phyloP scores from a whole-genome alignment of 1,140 invertebrate genomes.

The Papilio glaucus region DNA sequence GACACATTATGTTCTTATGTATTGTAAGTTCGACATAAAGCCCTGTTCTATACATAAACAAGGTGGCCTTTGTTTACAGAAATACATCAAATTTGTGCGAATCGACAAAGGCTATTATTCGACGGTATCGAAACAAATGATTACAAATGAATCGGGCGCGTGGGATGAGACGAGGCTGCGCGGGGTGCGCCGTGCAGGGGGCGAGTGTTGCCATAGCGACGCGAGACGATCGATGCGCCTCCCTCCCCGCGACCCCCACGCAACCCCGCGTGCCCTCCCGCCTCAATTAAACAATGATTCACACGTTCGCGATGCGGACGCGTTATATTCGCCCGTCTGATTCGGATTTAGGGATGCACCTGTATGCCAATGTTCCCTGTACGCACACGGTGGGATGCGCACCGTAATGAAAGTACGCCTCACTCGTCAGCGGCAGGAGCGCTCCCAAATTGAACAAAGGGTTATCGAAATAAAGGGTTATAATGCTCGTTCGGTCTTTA shows the following conservation, averaged over 20 bases:
- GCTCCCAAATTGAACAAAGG: conserved; percentile 11
- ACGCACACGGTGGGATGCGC: conserved; percentile 16
- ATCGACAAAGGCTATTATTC: conserved; percentile 74
- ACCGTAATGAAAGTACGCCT: conserved; percentile 23
- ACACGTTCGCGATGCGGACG: conserved; percentile 71
- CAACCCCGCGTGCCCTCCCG: conserved; percentile 46
- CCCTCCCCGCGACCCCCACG: conserved; percentile 48
- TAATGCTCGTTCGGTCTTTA: conserved; percentile 7
- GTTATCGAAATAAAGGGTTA: conserved; percentile 6
- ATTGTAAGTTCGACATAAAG: too few species aligned
- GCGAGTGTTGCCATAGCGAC: conserved; percentile 67
- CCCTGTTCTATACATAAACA: conserved; percentile 3
- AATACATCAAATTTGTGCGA: conserved; percentile 74
- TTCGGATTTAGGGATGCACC: conserved; percentile 46
- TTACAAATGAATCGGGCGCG: conserved; percentile 79
- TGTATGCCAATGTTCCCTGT: conserved; percentile 33
- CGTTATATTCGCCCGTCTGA: conserved; percentile 48
- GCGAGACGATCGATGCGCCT: conserved; percentile 76
- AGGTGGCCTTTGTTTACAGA: conserved; percentile 40
- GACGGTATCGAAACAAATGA: conserved; percentile 80
- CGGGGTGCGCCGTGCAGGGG: conserved; percentile 55
- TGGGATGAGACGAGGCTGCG: conserved; percentile 49
- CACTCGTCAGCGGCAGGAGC: background rate
- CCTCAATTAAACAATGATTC: conserved; percentile 82
- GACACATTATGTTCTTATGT: background rate